These are phyloP conservation scores for Camptogramma bilineatum DNA, from an alignment of 2,888 invertebrate genomes.

Conservation along the genomic window DNA sequence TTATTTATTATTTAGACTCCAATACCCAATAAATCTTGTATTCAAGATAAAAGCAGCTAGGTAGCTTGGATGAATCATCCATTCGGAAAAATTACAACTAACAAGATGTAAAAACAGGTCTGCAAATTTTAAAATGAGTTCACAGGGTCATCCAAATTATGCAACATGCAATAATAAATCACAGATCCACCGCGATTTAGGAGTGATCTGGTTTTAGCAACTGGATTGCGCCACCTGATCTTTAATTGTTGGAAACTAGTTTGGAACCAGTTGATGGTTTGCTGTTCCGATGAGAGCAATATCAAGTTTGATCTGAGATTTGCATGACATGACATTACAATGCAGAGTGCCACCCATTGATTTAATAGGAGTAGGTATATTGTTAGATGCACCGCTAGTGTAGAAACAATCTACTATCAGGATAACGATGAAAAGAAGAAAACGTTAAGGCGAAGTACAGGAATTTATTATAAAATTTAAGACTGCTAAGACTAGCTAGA, in stretches of 20 bases:
- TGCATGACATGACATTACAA: slow-evolving; percentile 60
- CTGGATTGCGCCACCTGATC: slow-evolving; percentile 59
- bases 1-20: no score
- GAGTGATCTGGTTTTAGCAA: slow-evolving; percentile 40
- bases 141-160: slow-evolving; percentile 32
- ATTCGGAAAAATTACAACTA: slow-evolving; percentile 10
- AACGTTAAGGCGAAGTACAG: no score
- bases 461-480: no score
- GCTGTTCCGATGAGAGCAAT: slow-evolving; percentile 75
- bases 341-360: slow-evolving; percentile 11
- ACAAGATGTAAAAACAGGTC: background rate
- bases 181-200: slow-evolving; percentile 17
- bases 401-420: no score
- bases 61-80: background rate
- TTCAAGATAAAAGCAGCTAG: no score
- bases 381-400: no score
- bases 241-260: slow-evolving; percentile 60
- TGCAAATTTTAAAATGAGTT: slow-evolving; percentile 20
- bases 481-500: no score
- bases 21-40: no score
- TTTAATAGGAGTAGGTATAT: no score
- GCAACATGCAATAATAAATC: slow-evolving; percentile 26
- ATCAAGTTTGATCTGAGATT: slow-evolving; percentile 71
- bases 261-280: slow-evolving; percentile 62
- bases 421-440: no score